Conservation (phyloP, 2,888 invertebrate species). For the Drosophila cyrtoloma region DNA sequence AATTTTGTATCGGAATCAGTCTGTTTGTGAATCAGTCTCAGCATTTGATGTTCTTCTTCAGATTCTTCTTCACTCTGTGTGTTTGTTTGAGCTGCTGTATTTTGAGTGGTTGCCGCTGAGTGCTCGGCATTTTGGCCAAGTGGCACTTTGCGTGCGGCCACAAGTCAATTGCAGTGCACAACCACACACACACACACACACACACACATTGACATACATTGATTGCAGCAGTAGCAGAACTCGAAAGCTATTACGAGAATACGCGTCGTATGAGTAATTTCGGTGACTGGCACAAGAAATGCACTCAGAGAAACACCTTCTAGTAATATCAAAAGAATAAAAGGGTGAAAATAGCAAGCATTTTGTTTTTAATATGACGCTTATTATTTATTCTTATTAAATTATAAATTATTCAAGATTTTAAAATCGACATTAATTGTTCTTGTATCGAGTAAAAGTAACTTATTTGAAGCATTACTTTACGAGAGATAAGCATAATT, state of each 20-base stretch:
- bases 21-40: not conserved
- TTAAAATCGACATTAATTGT: not conserved
- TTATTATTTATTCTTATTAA: not conserved
- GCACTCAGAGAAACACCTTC: not conserved
- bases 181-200: conserved; percentile 1
- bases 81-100: conserved; percentile 38
- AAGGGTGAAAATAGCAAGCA: not conserved
- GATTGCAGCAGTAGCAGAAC: conserved; percentile 18
- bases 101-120: conserved; percentile 46
- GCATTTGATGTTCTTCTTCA: conserved; percentile 3
- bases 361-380: not conserved
- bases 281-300: conserved; percentile 26
- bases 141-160: conserved; percentile 67
- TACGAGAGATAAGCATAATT: not conserved
- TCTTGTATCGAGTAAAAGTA: not conserved
- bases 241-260: conserved; percentile 19
- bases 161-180: conserved; percentile 68
- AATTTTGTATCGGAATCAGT: conserved; percentile 4
- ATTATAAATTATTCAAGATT: not conserved
- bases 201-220: not conserved
- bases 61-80: conserved; percentile 3
- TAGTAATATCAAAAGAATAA: not conserved
- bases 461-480: not conserved
- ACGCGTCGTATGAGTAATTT: conserved; percentile 70
- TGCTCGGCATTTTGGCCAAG: conserved; percentile 69